Evolutionary conservation across 2,113 vertebrate species (phyloP), one percentile per base, ranked within the genome.

Genomic region (Astur gentilis): DNA sequence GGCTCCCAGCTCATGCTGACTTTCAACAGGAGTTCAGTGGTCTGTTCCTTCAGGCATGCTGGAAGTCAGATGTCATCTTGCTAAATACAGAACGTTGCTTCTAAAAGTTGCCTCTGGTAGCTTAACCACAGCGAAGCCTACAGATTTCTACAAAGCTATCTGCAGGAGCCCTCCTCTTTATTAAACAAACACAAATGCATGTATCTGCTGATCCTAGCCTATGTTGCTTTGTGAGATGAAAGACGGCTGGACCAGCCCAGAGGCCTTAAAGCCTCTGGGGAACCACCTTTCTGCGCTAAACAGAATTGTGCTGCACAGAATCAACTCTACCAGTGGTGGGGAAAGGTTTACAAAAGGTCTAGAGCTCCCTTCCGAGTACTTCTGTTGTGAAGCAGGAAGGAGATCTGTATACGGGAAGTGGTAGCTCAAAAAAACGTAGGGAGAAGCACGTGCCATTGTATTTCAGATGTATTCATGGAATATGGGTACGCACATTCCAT

Each of bases 61-160:
- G 60, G 62, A 84, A 93, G 95, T 83, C 94, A 97, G 97, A 97
- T 94, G 95, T 96, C 96, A 97, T 93, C 88, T 66, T 94, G 79
- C 96, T 97, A 97, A 97, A 97, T 95, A 97, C 84, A 93, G 96
- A 96, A 94, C 84, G 62, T 66, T 69, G 82, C 91, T 95, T 94
- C 94, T 88, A 95, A 97, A 93, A 52, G 70, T 57, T 89, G 83
- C 55, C 62, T 90, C 70, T 88, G n/a, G 70, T 52, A 69, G 84
- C 72, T 65, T 87, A 93, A 91, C 91, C 84, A 70, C 71, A 86
- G 89, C 2, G 6, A 95, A 94, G 73, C 42, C 44, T 50, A 47
- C 0, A 1, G 66, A 88, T 66, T 88, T 83, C 67, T 47, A 69
- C 38, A 70, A 77, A 85, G 58, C 18, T 50, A 76, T 84, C 87